A percentile compares a stretch with the other conserved stretches of the same genome.
phyloP scores from a whole-genome alignment of 2,888 invertebrate species.

The Leptothorax acervorum region DNA sequence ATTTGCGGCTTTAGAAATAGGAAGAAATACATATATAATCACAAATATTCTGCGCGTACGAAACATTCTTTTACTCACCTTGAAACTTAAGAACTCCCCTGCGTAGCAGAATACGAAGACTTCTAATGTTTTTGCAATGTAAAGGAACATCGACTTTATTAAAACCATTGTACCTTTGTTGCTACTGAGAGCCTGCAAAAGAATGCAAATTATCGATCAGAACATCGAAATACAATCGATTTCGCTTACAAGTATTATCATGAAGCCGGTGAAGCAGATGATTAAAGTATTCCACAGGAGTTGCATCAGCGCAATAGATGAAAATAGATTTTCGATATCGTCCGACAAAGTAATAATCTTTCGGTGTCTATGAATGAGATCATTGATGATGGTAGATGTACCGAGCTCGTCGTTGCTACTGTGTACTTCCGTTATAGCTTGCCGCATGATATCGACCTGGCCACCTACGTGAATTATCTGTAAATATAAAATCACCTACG shows the following conservation, averaged over 20 bases:
- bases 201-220: neutral
- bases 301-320: constrained; percentile 67
- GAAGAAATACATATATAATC: neutral
- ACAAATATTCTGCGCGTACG: neutral
- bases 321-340: constrained; percentile 65
- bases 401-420: neutral
- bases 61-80: constrained; percentile 17
- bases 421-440: constrained; percentile 35
- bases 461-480: constrained; percentile 64
- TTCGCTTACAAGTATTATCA: constrained; percentile 68
- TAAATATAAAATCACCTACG: constrained; percentile 35
- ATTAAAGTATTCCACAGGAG: constrained; percentile 66
- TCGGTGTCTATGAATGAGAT: constrained; percentile 56
- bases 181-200: neutral
- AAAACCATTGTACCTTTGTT: neutral
- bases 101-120: constrained; percentile 28
- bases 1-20: neutral
- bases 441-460: constrained; percentile 62
- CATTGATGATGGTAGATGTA: neutral
- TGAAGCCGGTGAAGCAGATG: constrained; percentile 67
- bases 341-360: constrained; percentile 62
- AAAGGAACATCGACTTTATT: neutral
- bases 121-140: constrained; percentile 1
- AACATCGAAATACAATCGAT: neutral
- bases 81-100: constrained; percentile 25